These are phyloP conservation scores for Pachycephus smyrnensis DNA, from an alignment of 2,888 invertebrate genomes.

Conservation along the genomic window DNA sequence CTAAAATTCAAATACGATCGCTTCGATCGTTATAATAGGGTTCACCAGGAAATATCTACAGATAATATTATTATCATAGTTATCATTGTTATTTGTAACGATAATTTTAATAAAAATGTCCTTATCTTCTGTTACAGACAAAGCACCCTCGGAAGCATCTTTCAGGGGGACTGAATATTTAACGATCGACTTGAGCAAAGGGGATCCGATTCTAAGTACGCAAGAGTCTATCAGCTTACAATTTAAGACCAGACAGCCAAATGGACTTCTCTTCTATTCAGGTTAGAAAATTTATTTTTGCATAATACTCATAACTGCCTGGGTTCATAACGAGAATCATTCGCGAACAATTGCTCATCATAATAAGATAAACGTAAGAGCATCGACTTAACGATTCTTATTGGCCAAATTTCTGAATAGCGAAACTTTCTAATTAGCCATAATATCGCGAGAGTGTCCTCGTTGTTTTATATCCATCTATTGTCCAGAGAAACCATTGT, in stretches of 20 bases:
- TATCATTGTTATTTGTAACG: not conserved
- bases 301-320: conserved; percentile 7
- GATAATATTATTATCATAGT: too few relatives aligned
- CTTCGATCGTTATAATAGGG: too few relatives aligned
- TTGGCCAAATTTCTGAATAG: not conserved
- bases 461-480: conserved; percentile 33
- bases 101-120: not conserved
- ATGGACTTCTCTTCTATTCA: conserved; percentile 92
- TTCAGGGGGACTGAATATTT: conserved; percentile 93
- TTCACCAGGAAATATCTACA: too few relatives aligned
- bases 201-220: conserved; percentile 89
- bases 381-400: not conserved
- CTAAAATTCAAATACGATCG: too few relatives aligned
- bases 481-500: conserved; percentile 36
- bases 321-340: not conserved
- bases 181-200: conserved; percentile 89
- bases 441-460: not conserved
- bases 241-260: conserved; percentile 92
- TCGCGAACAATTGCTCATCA: too few relatives aligned
- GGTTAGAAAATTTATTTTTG: conserved; percentile 70
- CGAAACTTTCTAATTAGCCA: not conserved
- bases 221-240: conserved; percentile 91
- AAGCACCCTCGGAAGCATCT: conserved; percentile 93
- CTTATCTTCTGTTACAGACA: conserved; percentile 76
- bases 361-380: not conserved